Conservation (phyloP, 2,888 invertebrate genomes). For the Drosophila ustulata region DNA sequence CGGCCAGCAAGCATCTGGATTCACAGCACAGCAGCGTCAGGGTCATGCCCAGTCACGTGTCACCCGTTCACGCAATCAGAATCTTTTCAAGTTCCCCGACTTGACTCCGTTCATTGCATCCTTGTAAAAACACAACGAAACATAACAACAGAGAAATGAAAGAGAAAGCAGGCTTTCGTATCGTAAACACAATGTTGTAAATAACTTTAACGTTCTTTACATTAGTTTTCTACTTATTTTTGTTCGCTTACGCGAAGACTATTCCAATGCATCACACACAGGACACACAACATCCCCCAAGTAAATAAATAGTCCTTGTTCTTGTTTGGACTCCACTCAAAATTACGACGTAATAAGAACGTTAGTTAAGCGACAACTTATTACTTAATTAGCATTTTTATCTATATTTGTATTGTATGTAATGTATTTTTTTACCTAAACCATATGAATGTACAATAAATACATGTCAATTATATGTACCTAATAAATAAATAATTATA, state of each 20-base stretch:
- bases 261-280: constrained; percentile 45
- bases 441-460: constrained; percentile 53
- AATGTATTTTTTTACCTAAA: constrained; percentile 66
- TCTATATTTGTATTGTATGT: constrained; percentile 44
- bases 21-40: constrained; percentile 82
- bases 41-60: constrained; percentile 81
- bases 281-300: not conserved
- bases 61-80: constrained; percentile 85
- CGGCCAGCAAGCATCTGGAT: constrained; percentile 78
- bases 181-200: constrained; percentile 56
- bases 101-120: constrained; percentile 87
- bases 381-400: constrained; percentile 65
- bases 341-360: constrained; percentile 36
- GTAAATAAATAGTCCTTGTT: constrained; percentile 6
- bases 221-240: constrained; percentile 49
- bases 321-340: constrained; percentile 49
- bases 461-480: constrained; percentile 49
- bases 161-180: constrained; percentile 61
- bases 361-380: constrained; percentile 65
- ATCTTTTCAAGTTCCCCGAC: constrained; percentile 90
- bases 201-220: constrained; percentile 58
- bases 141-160: not conserved
- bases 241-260: constrained; percentile 64
- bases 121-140: constrained; percentile 54
- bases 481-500: constrained; percentile 58